These are phyloP conservation scores for Haliclona indistincta DNA, from an alignment of 37 sponge, comb jelly and placozoan species.

Conservation along the genomic window DNA sequence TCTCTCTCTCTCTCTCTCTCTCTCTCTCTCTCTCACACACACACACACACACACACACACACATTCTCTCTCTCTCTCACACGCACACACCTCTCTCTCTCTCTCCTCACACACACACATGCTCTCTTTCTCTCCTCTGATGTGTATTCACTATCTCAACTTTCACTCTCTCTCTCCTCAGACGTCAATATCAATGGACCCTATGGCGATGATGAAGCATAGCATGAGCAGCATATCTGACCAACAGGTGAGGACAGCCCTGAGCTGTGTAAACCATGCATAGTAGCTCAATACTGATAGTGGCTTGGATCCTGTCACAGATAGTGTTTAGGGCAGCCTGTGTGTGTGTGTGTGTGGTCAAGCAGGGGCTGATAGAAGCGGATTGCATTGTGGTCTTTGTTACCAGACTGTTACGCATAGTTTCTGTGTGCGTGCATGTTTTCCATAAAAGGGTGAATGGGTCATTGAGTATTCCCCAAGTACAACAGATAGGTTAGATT, in stretches of 20 bases:
- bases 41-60: background rate
- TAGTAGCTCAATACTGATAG: background rate
- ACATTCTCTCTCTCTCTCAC: background rate
- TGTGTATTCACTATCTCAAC: background rate
- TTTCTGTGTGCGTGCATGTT: no score
- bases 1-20: constrained; percentile 15
- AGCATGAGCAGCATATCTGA: constrained; percentile 74
- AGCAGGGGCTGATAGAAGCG: no score
- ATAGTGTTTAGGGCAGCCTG: constrained; percentile 3
- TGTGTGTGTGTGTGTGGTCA: constrained; percentile 1
- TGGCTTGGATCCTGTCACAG: background rate
- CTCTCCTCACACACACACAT: background rate
- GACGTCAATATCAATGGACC: constrained; percentile 55
- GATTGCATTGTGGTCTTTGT: no score
- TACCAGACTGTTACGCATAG: no score
- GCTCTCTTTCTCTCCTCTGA: no score
- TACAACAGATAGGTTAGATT: no score
- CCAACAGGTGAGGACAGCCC: constrained; percentile 40
- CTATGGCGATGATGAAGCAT: constrained; percentile 77
- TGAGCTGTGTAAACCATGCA: background rate
- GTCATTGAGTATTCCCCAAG: no score
- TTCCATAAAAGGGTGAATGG: no score
- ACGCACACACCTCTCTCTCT: constrained; percentile 1
- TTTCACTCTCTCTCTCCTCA: background rate
- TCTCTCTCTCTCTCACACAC: background rate